Conservation (phyloP, 2,888 invertebrate species). For the Neoascia interrupta region DNA sequence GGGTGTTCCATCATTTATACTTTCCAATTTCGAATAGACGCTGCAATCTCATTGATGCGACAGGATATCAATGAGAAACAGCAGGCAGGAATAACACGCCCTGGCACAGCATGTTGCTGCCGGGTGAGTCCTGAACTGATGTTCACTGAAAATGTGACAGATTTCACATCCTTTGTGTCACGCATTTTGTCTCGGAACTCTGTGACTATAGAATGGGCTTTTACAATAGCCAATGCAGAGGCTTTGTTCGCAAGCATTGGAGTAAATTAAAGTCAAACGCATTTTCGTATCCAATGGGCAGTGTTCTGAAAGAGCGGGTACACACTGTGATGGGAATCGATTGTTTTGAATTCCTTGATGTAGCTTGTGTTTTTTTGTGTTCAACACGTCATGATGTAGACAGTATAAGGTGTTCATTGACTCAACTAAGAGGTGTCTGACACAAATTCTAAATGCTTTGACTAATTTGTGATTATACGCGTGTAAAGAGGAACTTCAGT, state of each 20-base stretch:
- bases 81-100: constrained; percentile 15
- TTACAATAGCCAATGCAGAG: neutral
- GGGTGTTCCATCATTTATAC: constrained; percentile 4
- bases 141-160: constrained; percentile 33
- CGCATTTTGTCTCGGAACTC: constrained; percentile 22
- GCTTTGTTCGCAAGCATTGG: constrained; percentile 24
- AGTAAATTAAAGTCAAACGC: constrained; percentile 28
- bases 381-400: neutral
- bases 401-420: neutral
- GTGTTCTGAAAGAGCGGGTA: neutral
- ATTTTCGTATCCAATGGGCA: constrained; percentile 8
- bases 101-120: too few relatives aligned
- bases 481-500: neutral
- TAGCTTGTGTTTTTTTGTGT: neutral
- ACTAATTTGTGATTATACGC: too few relatives aligned
- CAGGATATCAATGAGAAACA: constrained; percentile 14
- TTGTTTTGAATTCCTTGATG: neutral
- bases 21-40: constrained; percentile 18
- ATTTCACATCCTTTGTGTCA: constrained; percentile 46
- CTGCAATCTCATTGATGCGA: constrained; percentile 33
- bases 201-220: too few relatives aligned
- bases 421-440: constrained; percentile 20
- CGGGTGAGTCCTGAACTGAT: neutral
- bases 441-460: too few relatives aligned
- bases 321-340: too few relatives aligned